Evolutionary conservation across 2,888 invertebrate genomes (phyloP).

Genomic region (Pyrocoelia pectoralis): DNA sequence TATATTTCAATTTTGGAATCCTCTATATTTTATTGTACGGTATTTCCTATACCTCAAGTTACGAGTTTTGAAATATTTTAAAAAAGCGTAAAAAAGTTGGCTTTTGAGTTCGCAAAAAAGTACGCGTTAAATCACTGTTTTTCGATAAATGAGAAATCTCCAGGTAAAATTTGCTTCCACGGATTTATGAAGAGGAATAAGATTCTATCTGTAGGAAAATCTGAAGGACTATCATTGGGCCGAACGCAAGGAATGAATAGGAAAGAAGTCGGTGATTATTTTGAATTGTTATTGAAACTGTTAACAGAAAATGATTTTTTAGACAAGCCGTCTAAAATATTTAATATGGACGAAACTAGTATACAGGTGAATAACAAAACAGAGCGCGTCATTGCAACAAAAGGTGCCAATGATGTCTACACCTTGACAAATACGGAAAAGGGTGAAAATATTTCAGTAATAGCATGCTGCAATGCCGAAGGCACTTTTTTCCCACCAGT

Average conservation of each 20-base stretch:
- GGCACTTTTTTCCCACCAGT: constrained; percentile 47
- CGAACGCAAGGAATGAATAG: constrained; percentile 12
- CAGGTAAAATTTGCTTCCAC: constrained; percentile 44
- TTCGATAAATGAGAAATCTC: constrained; percentile 40
- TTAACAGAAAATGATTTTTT: constrained; percentile 45
- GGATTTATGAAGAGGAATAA: constrained; percentile 39
- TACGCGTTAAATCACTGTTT: constrained; percentile 11
- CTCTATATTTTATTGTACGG: too few relatives aligned
- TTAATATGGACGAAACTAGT: constrained; percentile 44
- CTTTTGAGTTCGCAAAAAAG: constrained; percentile 14
- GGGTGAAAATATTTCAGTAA: constrained; percentile 47
- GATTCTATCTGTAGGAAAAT: constrained; percentile 36
- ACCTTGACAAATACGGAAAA: constrained; percentile 42
- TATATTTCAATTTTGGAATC: too few relatives aligned
- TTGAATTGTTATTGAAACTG: constrained; percentile 42
- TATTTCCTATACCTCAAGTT: too few relatives aligned
- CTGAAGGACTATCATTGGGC: neutral
- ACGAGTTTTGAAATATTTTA: too few relatives aligned
- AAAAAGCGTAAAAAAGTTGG: constrained; percentile 15
- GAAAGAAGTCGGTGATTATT: constrained; percentile 43
- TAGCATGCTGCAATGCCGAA: constrained; percentile 51
- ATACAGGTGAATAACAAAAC: constrained; percentile 54
- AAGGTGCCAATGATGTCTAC: constrained; percentile 40
- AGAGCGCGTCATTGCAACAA: constrained; percentile 45
- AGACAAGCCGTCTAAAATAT: constrained; percentile 48